Base-by-base conservation (phyloP, 2,888 invertebrate genomes). In the Pachymerium ferrugineum region DNA sequence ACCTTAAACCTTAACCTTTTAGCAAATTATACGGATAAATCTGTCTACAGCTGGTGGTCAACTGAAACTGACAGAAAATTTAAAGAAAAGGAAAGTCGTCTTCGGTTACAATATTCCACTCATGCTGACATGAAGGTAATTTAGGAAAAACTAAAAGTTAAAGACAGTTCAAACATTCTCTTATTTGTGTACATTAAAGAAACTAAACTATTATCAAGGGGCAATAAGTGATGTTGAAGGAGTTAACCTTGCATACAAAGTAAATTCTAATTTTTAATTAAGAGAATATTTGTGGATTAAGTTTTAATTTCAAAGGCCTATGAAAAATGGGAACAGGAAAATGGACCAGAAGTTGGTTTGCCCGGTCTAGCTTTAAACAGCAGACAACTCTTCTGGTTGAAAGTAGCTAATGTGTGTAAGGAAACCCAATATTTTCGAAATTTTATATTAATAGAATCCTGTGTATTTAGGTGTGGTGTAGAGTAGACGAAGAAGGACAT, bases 41-140 rank as follows among this genome's bases (percentile, higher is more conserved):
- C n/a, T n/a, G n/a, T n/a, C n/a, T n/a, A n/a, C n/a, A 93, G 95
- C 80, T 97, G 97, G 96, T 97, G 96, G 95, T 89, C 90, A 77
- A 86, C 89, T 71, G 85, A 86, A 76, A 96, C 96, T 0, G 92
- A 93, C 79, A 87, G 88, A 77, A 89, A 89, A 22, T 97, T 94
- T 82, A 85, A 93, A 73, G 87, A 91, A 77, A 91, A 90, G n/a
- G n/a, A n/a, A n/a, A n/a, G n/a, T n/a, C n/a, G n/a, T n/a, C n/a
- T n/a, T n/a, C n/a, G n/a, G n/a, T n/a, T n/a, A n/a, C n/a, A n/a
- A n/a, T n/a, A n/a, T n/a, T n/a, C n/a, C n/a, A n/a, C n/a, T n/a
- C n/a, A n/a, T n/a, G n/a, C n/a, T n/a, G n/a, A n/a, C n/a, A n/a
- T n/a, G n/a, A n/a, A n/a, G n/a, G n/a, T n/a, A n/a, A n/a, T n/a